These are phyloP conservation scores for Zoanthus solanderi DNA, from an alignment of 92 coral and sea anemone species.

Conservation along the genomic window DNA sequence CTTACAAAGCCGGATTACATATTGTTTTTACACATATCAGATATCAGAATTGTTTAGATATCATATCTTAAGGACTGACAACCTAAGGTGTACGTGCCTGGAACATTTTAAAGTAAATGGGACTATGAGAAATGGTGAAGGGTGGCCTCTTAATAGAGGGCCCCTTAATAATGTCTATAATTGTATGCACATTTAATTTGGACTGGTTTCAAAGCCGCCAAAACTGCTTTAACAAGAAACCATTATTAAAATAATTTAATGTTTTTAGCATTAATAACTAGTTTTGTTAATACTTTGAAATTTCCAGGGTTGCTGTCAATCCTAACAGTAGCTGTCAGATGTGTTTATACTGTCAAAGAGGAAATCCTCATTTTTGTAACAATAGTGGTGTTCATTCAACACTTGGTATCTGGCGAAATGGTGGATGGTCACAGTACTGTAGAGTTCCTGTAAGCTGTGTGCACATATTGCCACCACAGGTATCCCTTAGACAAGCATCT, in stretches of 20 bases:
- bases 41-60: too few relatives aligned
- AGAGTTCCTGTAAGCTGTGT: conserved; percentile 78
- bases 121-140: too few relatives aligned
- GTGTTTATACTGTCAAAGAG: conserved; percentile 88
- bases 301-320: conserved; percentile 87
- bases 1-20: too few relatives aligned
- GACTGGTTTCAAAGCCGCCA: too few relatives aligned
- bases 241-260: not conserved
- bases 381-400: conserved; percentile 77
- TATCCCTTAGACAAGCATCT: conserved; percentile 89
- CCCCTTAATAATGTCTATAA: too few relatives aligned
- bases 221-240: too few relatives aligned
- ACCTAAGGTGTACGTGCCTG: too few relatives aligned
- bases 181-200: too few relatives aligned
- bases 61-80: too few relatives aligned
- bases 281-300: not conserved
- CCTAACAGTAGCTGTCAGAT: conserved; percentile 86
- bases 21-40: too few relatives aligned
- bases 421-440: conserved; percentile 98
- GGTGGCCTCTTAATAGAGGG: too few relatives aligned
- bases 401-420: conserved; percentile 94
- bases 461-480: conserved; percentile 81
- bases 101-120: too few relatives aligned
- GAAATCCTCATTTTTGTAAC: conserved; percentile 91
- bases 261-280: not conserved